Evolutionary conservation across 2,888 invertebrate species (phyloP), one percentile per base, ranked within the genome.

Genomic region (Drosophila hawaiiensis): DNA sequence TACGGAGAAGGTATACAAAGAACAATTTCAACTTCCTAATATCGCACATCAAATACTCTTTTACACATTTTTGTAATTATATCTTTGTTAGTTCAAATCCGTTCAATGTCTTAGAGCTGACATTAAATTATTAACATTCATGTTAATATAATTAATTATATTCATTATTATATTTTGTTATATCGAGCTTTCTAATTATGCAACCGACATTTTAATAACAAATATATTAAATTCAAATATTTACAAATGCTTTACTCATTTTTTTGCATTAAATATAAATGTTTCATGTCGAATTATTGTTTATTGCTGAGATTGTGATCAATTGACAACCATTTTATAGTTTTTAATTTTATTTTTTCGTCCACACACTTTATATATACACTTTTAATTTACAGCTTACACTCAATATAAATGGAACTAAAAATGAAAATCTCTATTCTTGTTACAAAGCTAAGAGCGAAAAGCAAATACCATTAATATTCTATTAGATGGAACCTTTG

Each of bases 391-490:
- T 16, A 25, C 7, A 2, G 14, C 16, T 16, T 9, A 16, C 25
- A 47, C 25, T 47, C 25, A 47, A 1, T 16, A 10, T 10, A 29
- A 19, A 50, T 19, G 3, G 0, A 28, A 29, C 29, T 12, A 2
- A 19, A n/a, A 29, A 0, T 6, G 0, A 1, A 52, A 29, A 1
- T n/a, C n/a, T 19, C 1, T 3, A 0, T 31, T 55, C 2, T n/a
- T 43, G 53, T 69, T 39, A 41, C 68, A 60, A 60, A 39, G 28
- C 22, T 0, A 0, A 49, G 14, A n/a, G 14, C 6, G 1, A 60
- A 69, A 25, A 33, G 19, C 4, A 41, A 68, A 41, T 64, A 37
- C 71, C 37, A 22, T n/a, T 56, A 2, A 43, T 39, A 39, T 39
- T 50, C 47, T 69, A 4, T 29, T 25, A 10, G 4, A 16, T 50